Conservation (phyloP, 2,113 vertebrate species). For the Chunga burmeisteri region DNA sequence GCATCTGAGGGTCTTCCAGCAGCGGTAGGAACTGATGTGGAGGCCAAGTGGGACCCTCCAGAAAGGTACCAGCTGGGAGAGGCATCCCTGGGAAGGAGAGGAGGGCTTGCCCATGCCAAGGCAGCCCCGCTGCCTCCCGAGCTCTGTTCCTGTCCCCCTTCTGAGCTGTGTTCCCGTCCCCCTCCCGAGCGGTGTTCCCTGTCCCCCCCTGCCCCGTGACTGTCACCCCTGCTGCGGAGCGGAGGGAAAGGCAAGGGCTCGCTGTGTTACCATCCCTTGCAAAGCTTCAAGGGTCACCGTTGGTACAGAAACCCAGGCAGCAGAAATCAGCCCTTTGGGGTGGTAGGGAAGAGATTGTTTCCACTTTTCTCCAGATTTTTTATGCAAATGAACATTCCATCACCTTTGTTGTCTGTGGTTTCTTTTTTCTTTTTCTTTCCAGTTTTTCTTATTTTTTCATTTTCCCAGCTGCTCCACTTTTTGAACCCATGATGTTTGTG, state of each 20-base stretch:
- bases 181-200: rapidly evolving
- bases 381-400: neutral
- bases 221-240: neutral
- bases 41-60: neutral
- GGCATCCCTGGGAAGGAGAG: neutral
- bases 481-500: neutral
- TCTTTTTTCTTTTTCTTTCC: neutral
- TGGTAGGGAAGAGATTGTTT: neutral
- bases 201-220: too few species aligned
- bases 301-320: neutral
- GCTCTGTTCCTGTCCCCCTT: too few species aligned
- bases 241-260: neutral
- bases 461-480: neutral
- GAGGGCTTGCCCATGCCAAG: neutral
- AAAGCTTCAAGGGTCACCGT: neutral
- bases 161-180: rapidly evolving
- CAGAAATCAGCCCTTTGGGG: neutral
- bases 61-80: neutral
- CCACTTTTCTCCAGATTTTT: neutral
- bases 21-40: neutral
- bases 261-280: neutral
- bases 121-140: rapidly evolving
- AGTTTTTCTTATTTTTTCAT: neutral
- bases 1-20: neutral
- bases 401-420: neutral